These are phyloP conservation scores for Argentina silus DNA, from an alignment of 2,797 vertebrate species.

Conservation along the genomic window DNA sequence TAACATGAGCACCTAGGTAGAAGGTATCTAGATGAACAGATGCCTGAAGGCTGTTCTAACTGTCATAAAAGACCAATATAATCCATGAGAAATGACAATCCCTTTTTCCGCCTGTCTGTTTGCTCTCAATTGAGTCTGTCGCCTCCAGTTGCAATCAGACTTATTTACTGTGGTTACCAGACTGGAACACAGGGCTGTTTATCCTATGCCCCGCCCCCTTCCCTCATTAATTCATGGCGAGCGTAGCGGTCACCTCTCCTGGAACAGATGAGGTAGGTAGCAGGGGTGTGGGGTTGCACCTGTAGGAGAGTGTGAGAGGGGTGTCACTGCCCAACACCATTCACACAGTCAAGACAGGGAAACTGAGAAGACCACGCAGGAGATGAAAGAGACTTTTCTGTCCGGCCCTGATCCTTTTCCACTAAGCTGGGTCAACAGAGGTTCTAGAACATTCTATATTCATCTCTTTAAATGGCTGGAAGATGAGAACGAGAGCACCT, in stretches of 20 bases:
- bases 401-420: not conserved
- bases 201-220: too few relatives aligned
- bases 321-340: not conserved
- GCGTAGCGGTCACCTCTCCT: not conserved
- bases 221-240: slow-evolving; percentile 10
- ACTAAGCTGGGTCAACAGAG: not conserved
- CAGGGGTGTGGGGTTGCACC: not conserved
- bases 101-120: not conserved
- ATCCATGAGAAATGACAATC: not conserved
- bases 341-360: not conserved
- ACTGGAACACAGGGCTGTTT: not conserved
- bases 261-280: not conserved
- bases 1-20: too few relatives aligned
- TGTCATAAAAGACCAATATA: too few relatives aligned
- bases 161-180: not conserved
- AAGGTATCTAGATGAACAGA: too few relatives aligned
- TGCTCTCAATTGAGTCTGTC: not conserved
- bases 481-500: slow-evolving; percentile 5
- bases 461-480: not conserved
- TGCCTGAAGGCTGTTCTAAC: too few relatives aligned
- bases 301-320: not conserved
- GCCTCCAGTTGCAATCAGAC: not conserved
- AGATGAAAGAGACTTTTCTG: not conserved
- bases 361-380: not conserved
- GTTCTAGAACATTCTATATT: not conserved